These are phyloP conservation scores for Lycaena phlaeas DNA, from an alignment of 2,888 invertebrate genomes.

Conservation along the genomic window DNA sequence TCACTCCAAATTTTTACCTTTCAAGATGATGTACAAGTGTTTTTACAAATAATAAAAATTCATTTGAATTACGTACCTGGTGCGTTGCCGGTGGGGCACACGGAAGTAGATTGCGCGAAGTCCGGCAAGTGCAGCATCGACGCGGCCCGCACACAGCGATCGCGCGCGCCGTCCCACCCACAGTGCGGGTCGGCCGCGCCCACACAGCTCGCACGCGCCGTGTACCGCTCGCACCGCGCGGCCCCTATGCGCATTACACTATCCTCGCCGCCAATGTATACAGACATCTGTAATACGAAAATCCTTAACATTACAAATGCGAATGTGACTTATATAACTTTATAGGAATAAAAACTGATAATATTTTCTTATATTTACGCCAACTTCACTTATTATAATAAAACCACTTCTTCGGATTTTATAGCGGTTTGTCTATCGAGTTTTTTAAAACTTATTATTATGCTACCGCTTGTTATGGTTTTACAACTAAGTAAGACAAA, in stretches of 20 bases:
- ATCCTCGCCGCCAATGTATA: constrained; percentile 82
- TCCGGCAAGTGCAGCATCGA: constrained; percentile 76
- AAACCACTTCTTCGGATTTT: too few relatives aligned
- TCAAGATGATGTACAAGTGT: too few relatives aligned
- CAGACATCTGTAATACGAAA: constrained; percentile 70
- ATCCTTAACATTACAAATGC: background rate
- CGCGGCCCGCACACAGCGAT: constrained; percentile 78
- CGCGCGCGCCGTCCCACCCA: constrained; percentile 88
- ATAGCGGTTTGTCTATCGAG: too few relatives aligned
- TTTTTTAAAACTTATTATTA: background rate
- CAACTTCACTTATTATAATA: too few relatives aligned
- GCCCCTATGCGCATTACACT: constrained; percentile 82
- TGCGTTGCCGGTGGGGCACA: constrained; percentile 26
- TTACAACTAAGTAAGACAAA: too few relatives aligned
- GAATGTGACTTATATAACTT: background rate
- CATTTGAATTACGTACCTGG: constrained; percentile 20
- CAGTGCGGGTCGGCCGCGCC: constrained; percentile 94
- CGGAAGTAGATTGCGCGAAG: constrained; percentile 82
- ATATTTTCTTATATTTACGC: too few relatives aligned
- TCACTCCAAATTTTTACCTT: too few relatives aligned
- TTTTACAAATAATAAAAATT: too few relatives aligned
- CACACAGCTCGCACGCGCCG: constrained; percentile 79
- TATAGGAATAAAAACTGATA: too few relatives aligned
- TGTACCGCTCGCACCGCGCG: constrained; percentile 84
- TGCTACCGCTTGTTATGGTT: too few relatives aligned